phyloP scores from a whole-genome alignment of 2,797 vertebrate genomes.

The Pipistrellus pygmaeus region DNA sequence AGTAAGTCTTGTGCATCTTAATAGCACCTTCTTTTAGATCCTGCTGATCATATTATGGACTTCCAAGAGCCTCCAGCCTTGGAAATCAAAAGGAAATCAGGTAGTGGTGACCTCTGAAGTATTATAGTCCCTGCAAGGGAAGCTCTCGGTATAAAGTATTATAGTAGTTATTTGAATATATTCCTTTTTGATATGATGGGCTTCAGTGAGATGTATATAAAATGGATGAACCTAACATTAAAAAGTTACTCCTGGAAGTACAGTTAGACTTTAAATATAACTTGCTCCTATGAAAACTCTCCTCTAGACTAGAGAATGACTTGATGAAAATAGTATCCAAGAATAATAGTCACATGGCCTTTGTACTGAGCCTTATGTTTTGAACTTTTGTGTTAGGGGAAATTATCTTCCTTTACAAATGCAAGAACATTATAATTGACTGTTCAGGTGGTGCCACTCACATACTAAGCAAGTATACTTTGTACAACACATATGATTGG shows the following conservation, averaged over 20 bases:
- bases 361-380: conserved; percentile 31
- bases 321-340: neutral
- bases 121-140: neutral
- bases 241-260: conserved; percentile 25
- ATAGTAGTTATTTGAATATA: conserved; percentile 26
- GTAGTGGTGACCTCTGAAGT: neutral
- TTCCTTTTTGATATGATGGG: neutral
- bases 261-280: neutral
- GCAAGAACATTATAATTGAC: neutral
- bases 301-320: neutral
- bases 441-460: neutral
- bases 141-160: neutral
- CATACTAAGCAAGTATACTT: neutral
- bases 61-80: conserved; percentile 3
- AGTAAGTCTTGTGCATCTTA: conserved; percentile 34
- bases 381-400: conserved; percentile 8
- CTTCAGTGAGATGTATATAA: neutral
- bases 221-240: conserved; percentile 35
- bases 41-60: neutral
- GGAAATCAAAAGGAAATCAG: neutral
- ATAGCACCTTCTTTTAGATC: conserved; percentile 67
- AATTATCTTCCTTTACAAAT: conserved; percentile 33
- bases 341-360: neutral
- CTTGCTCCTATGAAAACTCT: neutral
- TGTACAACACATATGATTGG: neutral